Base-by-base conservation (phyloP, 2,797 vertebrate genomes). In the Chrosomus eos region DNA sequence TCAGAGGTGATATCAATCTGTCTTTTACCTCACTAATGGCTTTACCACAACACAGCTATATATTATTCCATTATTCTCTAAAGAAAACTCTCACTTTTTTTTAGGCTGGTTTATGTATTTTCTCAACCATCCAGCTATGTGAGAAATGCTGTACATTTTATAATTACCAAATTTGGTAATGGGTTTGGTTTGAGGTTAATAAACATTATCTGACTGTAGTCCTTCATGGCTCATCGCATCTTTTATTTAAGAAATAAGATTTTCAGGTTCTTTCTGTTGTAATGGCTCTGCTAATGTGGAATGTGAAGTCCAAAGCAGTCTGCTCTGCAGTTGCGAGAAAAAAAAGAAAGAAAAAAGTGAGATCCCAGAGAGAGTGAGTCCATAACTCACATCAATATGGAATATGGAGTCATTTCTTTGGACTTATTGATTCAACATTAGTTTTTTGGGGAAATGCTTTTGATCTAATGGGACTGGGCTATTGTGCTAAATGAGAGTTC, bases 1-100 rank as follows among this genome's bases (percentile, higher is more conserved):
- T 87, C 74, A 71, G 36, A 80, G 86, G 45, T 28, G n/a, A 77
- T 74, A 82, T 71, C 33, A 84, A 79, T 80, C 81, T 62, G 45
- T 60, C 81, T 93, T 90, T 92, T 88, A 88, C 13, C 11, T 84
- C 45, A 31, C 38, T 88, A 85, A 90, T 90, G 86, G 82, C 60
- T 87, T 80, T 84, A 85, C 87, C 88, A 89, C 51, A 38, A 78
- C 55, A 55, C 45, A 26, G 26, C 51, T 72, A 28, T 81, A 79
- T 87, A 73, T 87, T 83, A 83, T 51, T 76, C n/a, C 3, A 60
- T 68, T 53, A 73, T 84, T 70, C 53, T 85, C 31, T 55, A 43
- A 83, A 74, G 48, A 45, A 58, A 83, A 71, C 33, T 28, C 11
- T 26, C 58, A 9, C 18, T 68, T 11, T 31, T 38, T n/a, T n/a